A percentile compares a stretch with the other conserved stretches of the same genome.
phyloP scores from a whole-genome alignment of 2,797 vertebrate species.

The Neosalanx taihuensis region DNA sequence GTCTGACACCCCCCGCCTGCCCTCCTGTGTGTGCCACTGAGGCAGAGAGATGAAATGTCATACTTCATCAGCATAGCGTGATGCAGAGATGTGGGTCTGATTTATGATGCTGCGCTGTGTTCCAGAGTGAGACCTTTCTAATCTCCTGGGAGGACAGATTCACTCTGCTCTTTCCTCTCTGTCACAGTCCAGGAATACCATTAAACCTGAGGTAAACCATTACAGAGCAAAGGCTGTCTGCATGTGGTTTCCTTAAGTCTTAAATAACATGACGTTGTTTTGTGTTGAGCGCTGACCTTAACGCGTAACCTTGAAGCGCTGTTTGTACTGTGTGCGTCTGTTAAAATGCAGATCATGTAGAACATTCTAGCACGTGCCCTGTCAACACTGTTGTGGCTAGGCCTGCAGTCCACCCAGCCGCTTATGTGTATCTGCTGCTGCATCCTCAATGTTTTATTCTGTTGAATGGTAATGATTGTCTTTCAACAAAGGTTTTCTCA shows the following conservation, averaged over 20 bases:
- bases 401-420: not conserved
- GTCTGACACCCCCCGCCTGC: not conserved
- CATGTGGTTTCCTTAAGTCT: not conserved
- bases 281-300: no score
- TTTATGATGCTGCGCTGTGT: not conserved
- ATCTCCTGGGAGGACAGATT: conserved; percentile 1
- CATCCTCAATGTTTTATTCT: not conserved
- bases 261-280: no score
- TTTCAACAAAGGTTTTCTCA: not conserved
- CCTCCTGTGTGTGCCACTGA: not conserved
- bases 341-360: no score
- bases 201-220: conserved; percentile 1
- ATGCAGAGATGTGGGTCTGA: conserved; percentile 1
- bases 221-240: not conserved
- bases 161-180: not conserved
- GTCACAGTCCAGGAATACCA: not conserved
- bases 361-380: not conserved
- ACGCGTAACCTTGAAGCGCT: no score
- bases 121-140: not conserved
- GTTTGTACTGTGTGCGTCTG: no score
- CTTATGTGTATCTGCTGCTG: not conserved
- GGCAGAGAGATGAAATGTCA: not conserved
- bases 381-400: not conserved
- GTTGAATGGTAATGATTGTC: not conserved
- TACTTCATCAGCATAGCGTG: conserved; percentile 2